These are phyloP conservation scores for Peromyscus attwateri DNA, from an alignment of 2,797 vertebrate genomes.

Conservation along the genomic window DNA sequence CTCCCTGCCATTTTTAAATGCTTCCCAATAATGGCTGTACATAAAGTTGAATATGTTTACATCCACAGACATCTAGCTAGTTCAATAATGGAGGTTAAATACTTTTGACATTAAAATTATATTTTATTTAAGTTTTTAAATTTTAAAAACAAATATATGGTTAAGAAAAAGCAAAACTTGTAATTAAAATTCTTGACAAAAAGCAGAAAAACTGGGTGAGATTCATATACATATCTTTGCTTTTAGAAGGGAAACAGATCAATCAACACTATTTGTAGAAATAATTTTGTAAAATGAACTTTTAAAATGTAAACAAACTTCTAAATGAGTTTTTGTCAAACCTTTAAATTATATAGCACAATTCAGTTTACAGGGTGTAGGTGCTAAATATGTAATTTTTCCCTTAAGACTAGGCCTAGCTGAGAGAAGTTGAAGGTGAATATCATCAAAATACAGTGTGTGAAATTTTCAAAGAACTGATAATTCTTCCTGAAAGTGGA, in stretches of 20 bases:
- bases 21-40: slow-evolving; percentile 68
- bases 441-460: neutral
- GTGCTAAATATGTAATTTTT: neutral
- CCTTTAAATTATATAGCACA: neutral
- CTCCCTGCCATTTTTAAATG: slow-evolving; percentile 76
- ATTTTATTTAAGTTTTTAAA: neutral
- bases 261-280: neutral
- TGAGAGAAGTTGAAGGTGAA: neutral
- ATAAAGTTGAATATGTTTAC: slow-evolving; percentile 56
- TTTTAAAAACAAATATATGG: neutral
- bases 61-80: neutral
- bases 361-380: neutral
- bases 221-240: neutral
- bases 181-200: neutral
- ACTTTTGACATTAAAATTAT: neutral
- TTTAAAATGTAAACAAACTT: neutral
- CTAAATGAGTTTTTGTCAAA: neutral
- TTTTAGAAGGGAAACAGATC: neutral
- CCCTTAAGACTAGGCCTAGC: neutral
- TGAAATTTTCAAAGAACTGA: neutral
- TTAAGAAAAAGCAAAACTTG: neutral
- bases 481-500: neutral
- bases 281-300: neutral
- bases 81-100: slow-evolving; percentile 64
- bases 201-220: neutral